These are phyloP conservation scores for Casuarius casuarius DNA, from an alignment of 2,113 vertebrate genomes.

Conservation along the genomic window DNA sequence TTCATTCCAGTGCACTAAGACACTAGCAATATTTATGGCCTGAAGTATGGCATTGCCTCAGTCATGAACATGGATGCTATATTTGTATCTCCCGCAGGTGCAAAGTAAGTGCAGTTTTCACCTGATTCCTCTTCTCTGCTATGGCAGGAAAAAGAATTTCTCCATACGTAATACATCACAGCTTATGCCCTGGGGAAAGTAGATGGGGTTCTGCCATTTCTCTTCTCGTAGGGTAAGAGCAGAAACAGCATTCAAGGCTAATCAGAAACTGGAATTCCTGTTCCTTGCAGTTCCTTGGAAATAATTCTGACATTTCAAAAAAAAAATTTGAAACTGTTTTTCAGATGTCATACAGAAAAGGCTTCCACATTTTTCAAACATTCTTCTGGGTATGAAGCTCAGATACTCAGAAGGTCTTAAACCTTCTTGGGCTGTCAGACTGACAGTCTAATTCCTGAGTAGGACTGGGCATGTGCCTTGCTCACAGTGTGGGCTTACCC, in stretches of 20 bases:
- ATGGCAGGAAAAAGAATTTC: background rate
- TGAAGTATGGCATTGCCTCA: background rate
- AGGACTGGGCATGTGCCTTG: background rate
- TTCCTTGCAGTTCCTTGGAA: background rate
- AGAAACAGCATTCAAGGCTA: background rate
- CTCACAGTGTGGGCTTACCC: background rate
- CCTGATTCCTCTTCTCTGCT: background rate
- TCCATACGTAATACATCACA: background rate
- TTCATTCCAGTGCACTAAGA: background rate
- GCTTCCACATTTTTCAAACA: background rate
- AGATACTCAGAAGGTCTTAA: background rate
- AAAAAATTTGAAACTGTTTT: background rate
- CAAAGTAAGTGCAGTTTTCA: background rate
- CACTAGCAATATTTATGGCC: background rate
- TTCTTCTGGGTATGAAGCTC: background rate
- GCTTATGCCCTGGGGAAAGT: rapidly evolving
- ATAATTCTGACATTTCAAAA: background rate
- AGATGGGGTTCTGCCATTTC: rapidly evolving
- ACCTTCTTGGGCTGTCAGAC: background rate
- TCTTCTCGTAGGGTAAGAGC: background rate
- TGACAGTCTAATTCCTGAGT: background rate
- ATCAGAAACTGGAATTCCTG: background rate
- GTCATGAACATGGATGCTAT: background rate
- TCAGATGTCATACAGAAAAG: background rate
- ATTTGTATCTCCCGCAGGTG: background rate